phyloP scores from a whole-genome alignment of 2,113 vertebrate genomes.

The Chaetodon trifascialis region DNA sequence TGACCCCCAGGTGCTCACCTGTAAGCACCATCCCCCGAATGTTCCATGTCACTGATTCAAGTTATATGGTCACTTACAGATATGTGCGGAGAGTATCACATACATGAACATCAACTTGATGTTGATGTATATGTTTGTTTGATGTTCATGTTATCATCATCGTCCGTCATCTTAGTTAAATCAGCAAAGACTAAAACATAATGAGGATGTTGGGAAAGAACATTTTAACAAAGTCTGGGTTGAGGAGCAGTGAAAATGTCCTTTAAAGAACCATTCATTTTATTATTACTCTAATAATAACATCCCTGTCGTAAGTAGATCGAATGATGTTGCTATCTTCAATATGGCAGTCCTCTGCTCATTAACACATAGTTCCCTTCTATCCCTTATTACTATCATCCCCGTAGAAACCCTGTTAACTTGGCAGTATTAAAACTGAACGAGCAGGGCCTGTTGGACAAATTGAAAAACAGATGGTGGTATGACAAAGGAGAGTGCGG shows the following conservation, averaged over 20 bases:
- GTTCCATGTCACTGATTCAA: neutral
- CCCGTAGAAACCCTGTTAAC: conserved; percentile 99
- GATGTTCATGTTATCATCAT: too few species aligned
- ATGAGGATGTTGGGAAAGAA: neutral
- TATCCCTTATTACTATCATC: conserved; percentile 80
- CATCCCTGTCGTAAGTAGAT: conserved; percentile 26
- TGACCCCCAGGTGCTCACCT: neutral
- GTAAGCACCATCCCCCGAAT: too few species aligned
- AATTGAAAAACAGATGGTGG: conserved; percentile 99
- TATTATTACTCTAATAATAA: neutral
- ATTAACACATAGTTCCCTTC: conserved; percentile 69
- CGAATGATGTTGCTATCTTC: conserved; percentile 51
- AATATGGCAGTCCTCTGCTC: conserved; percentile 32
- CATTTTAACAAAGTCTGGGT: conserved; percentile 17
- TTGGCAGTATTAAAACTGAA: conserved; percentile 99
- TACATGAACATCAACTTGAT: too few species aligned
- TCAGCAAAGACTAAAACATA: too few species aligned
- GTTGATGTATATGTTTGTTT: too few species aligned
- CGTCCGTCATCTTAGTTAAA: neutral
- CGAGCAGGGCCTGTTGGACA: conserved; percentile 99
- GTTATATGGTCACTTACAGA: too few species aligned
- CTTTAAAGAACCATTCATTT: neutral
- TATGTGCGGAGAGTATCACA: too few species aligned
- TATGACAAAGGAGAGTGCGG: conserved; percentile 99
- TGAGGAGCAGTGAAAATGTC: conserved; percentile 15